A percentile compares a stretch with the other conserved stretches of the same genome.
These are phyloP conservation scores for Charaxes varanes DNA, from an alignment of 1,140 invertebrate species.

Conservation along the genomic window DNA sequence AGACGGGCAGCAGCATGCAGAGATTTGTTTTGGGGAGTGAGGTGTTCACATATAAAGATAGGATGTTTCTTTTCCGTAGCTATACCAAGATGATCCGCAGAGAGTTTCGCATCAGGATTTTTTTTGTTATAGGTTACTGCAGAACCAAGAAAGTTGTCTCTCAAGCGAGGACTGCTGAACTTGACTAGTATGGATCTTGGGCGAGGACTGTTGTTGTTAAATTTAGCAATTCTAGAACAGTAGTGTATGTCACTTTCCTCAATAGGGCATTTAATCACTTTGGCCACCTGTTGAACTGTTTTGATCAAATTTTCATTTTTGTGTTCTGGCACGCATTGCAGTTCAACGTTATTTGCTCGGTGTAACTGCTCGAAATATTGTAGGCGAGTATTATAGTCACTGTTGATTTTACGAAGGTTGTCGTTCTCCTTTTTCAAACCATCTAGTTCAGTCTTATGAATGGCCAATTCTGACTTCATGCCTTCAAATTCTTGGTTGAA, in stretches of 20 bases:
- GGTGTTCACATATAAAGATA: conserved; percentile 12
- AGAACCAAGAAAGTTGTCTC: background rate
- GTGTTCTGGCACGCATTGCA: conserved; percentile 23
- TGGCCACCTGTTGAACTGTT: background rate
- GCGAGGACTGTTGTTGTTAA: background rate
- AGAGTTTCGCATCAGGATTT: background rate
- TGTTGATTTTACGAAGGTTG: conserved; percentile 1
- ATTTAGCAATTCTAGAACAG: conserved; percentile 3
- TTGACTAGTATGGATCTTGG: conserved; percentile 5
- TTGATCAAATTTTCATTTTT: background rate
- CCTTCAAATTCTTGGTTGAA: background rate
- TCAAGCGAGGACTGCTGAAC: background rate
- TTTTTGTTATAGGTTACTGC: conserved; percentile 1
- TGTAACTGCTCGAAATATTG: conserved; percentile 11
- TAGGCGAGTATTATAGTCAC: background rate
- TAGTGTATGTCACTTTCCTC: background rate
- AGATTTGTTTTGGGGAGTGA: conserved; percentile 9
- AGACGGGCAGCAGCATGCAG: conserved; percentile 11
- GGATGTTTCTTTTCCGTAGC: background rate
- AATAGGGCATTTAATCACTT: conserved; percentile 4
- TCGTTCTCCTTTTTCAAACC: conserved; percentile 2
- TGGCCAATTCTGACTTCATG: background rate
- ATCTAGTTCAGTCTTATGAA: background rate
- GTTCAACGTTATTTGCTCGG: conserved; percentile 16
- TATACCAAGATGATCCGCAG: background rate